Evolutionary conservation across 2,113 vertebrate genomes (phyloP).

Genomic region (Thermophis baileyi): DNA sequence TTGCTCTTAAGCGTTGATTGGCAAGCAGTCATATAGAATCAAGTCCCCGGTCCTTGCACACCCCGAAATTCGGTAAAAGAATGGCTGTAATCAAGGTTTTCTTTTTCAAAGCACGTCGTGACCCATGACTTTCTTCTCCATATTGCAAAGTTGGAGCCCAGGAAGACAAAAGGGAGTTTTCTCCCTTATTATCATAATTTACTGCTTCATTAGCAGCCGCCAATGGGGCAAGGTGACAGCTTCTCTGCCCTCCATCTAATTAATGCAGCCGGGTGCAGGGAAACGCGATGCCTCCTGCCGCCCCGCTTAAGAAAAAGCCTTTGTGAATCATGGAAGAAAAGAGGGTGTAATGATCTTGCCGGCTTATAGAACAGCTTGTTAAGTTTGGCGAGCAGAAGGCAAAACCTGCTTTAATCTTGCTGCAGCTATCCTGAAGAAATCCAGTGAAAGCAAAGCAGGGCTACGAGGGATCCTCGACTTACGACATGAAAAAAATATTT

Average conservation of each 20-base stretch:
- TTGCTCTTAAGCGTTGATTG: not conserved
- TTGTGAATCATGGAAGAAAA: not conserved
- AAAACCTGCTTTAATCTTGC: not conserved
- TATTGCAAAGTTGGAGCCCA: not conserved
- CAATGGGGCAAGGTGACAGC: too few species aligned
- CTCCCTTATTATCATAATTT: not conserved
- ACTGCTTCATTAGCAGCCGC: not conserved
- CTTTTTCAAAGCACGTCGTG: not conserved
- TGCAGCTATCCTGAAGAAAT: too few species aligned
- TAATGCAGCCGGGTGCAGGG: not conserved
- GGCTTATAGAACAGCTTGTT: not conserved
- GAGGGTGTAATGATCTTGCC: not conserved
- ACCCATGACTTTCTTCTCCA: not conserved
- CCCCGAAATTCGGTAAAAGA: not conserved
- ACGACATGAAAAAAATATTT: not conserved
- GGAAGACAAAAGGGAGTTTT: not conserved
- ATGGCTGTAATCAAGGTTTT: not conserved
- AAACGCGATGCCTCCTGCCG: not conserved
- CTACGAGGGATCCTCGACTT: not conserved
- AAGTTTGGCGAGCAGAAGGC: not conserved
- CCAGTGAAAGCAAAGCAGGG: not conserved
- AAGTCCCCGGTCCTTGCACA: too few species aligned
- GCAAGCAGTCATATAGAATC: not conserved
- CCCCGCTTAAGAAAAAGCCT: not conserved
- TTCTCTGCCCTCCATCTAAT: not conserved